phyloP scores from a whole-genome alignment of 2,888 invertebrate species.

The Aphidius colemani region DNA sequence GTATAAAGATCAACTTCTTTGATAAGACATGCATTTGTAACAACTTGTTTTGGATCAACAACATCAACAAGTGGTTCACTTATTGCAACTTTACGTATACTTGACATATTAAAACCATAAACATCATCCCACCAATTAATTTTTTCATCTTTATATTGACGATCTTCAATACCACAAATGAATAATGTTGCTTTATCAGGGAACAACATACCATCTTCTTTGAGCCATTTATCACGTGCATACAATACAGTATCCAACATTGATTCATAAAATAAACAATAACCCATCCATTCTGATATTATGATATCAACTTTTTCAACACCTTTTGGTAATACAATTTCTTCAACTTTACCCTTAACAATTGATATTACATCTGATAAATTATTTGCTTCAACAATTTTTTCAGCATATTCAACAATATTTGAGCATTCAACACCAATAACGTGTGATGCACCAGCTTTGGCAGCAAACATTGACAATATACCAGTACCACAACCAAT shows the following conservation, averaged over 20 bases:
- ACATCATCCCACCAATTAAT: conserved; percentile 99
- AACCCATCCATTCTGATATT: conserved; percentile 82
- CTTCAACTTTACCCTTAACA: conserved; percentile 91
- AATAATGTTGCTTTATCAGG: conserved; percentile 92
- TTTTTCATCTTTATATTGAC: conserved; percentile 99
- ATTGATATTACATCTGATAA: conserved; percentile 80
- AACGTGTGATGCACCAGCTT: conserved; percentile 94
- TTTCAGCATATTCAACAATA: conserved; percentile 95
- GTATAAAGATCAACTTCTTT: conserved; percentile 99
- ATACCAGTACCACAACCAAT: conserved; percentile 99
- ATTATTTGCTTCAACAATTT: conserved; percentile 88
- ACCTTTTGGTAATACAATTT: conserved; percentile 89
- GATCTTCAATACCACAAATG: conserved; percentile 91
- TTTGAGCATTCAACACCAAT: conserved; percentile 98
- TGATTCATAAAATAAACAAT: conserved; percentile 96
- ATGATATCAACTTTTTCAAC: conserved; percentile 93
- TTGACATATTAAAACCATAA: conserved; percentile 99
- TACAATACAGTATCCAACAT: conserved; percentile 99
- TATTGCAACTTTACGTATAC: conserved; percentile 96
- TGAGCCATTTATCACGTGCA: conserved; percentile 97
- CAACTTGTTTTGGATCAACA: conserved; percentile 98
- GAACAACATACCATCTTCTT: conserved; percentile 89
- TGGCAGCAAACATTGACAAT: conserved; percentile 99
- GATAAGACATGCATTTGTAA: conserved; percentile 90
- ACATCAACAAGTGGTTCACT: conserved; percentile 98